phyloP scores from a whole-genome alignment of 2,797 vertebrate genomes.

The Enteromius fasciolatus region DNA sequence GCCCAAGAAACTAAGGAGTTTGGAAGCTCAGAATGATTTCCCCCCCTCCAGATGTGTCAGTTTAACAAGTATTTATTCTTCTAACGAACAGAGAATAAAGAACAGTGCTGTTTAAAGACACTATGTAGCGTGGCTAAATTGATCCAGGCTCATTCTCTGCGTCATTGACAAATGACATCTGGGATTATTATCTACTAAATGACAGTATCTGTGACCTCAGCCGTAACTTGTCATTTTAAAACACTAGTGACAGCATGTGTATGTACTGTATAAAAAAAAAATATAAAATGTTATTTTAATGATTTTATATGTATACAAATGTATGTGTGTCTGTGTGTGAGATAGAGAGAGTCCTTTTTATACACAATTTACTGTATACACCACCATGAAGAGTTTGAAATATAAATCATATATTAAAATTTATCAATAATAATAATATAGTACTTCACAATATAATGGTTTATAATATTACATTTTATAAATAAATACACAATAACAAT shows the following conservation, averaged over 20 bases:
- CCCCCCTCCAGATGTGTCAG: background rate
- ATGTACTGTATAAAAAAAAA: background rate
- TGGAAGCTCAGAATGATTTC: slow-evolving; percentile 15
- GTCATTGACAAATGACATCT: slow-evolving; percentile 2
- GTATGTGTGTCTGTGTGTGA: no score
- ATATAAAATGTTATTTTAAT: background rate
- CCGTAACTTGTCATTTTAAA: background rate
- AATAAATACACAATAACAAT: background rate
- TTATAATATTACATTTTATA: background rate
- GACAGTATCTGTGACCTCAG: background rate
- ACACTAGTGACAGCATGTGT: background rate
- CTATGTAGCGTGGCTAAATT: background rate
- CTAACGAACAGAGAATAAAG: background rate
- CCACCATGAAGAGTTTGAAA: background rate
- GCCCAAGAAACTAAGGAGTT: slow-evolving; percentile 65
- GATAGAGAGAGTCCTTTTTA: no score
- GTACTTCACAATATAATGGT: background rate
- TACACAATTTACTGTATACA: background rate
- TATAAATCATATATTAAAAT: background rate
- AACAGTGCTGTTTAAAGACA: background rate
- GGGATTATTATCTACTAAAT: slow-evolving; percentile 23
- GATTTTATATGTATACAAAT: background rate
- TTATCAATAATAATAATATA: background rate
- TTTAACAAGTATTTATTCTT: slow-evolving; percentile 3
- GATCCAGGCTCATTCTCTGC: background rate